Percentiles rank a stretch among this genome's conserved stretches.
Evolutionary conservation across 2,113 vertebrate genomes (phyloP).

Genomic region (Cathartes aura): DNA sequence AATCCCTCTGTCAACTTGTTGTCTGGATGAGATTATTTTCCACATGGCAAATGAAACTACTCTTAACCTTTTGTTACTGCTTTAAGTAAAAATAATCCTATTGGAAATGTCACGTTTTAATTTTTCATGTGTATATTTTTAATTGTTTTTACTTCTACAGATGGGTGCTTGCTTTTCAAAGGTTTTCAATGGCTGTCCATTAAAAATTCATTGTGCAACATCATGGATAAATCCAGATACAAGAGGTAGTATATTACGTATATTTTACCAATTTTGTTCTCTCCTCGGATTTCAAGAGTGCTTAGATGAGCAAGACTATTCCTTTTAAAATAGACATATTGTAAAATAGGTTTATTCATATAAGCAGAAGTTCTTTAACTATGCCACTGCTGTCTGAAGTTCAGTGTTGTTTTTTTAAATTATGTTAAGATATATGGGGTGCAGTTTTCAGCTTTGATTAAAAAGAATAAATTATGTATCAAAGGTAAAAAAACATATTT

Average conservation of each 20-base stretch:
- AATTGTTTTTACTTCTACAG: constrained; percentile 71
- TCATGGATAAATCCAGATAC: constrained; percentile 99
- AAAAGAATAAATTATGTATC: background rate
- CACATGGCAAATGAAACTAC: background rate
- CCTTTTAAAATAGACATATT: background rate
- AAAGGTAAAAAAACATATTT: background rate
- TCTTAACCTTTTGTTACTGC: background rate
- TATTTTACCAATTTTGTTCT: background rate
- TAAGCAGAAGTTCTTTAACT: background rate
- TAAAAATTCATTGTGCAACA: constrained; percentile 97
- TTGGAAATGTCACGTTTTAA: background rate
- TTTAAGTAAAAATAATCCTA: background rate
- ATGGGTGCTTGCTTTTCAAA: constrained; percentile 99
- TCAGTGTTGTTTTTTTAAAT: background rate
- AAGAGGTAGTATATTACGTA: constrained; percentile 80
- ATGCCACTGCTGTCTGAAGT: background rate
- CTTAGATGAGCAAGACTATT: background rate
- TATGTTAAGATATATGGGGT: background rate
- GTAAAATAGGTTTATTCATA: background rate
- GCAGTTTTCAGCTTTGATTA: background rate
- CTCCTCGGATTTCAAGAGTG: background rate
- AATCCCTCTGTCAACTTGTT: background rate
- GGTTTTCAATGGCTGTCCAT: constrained; percentile 96
- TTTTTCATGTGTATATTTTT: background rate
- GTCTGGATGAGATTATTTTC: background rate